phyloP scores from a whole-genome alignment of 2,113 vertebrate species.

The Pterocles orientalis region DNA sequence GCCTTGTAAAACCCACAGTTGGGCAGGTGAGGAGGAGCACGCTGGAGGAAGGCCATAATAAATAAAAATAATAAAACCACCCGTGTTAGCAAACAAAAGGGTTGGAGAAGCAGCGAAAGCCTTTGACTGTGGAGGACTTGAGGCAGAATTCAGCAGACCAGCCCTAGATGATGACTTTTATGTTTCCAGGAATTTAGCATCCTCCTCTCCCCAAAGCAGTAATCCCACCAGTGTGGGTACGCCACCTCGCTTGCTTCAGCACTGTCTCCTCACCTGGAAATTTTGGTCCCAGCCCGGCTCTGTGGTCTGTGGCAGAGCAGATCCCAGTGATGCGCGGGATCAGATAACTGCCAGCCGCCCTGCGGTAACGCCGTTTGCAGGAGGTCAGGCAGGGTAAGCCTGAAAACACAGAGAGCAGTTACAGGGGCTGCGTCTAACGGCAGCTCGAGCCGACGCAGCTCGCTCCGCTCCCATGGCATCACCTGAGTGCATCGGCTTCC shows the following conservation, averaged over 20 bases:
- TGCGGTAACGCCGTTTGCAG: neutral
- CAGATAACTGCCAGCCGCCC: neutral
- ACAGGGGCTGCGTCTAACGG: neutral
- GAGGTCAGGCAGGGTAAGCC: neutral
- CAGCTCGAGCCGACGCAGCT: neutral
- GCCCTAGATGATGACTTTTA: neutral
- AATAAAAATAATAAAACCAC: no score
- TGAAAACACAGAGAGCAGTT: fast-evolving
- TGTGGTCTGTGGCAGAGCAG: neutral
- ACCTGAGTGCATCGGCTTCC: fast-evolving
- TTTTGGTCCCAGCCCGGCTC: fast-evolving
- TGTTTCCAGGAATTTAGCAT: neutral
- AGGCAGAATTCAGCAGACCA: neutral
- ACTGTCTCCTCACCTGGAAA: neutral
- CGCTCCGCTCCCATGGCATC: fast-evolving
- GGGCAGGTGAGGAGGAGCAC: neutral
- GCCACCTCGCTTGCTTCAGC: fast-evolving
- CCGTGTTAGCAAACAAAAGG: neutral
- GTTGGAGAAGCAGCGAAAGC: neutral
- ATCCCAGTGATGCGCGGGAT: neutral
- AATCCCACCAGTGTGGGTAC: fast-evolving
- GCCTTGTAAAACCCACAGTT: neutral
- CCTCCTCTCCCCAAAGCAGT: neutral
- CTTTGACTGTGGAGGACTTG: neutral
- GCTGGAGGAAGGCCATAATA: neutral